Evolutionary conservation across 2,888 invertebrate species (phyloP).

Genomic region (Phymatocera aterrima): DNA sequence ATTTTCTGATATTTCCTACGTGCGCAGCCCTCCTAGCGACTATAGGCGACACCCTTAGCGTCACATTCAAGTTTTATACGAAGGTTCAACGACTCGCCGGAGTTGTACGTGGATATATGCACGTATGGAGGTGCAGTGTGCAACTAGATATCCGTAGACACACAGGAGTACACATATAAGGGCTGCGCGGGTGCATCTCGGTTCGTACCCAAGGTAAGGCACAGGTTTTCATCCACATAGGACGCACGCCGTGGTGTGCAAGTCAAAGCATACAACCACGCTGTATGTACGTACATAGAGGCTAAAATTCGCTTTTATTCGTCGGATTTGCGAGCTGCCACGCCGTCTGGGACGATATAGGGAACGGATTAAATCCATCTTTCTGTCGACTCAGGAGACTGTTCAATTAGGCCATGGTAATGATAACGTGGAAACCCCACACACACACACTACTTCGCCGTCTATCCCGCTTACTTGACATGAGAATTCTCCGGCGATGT

Average conservation of each 20-base stretch:
- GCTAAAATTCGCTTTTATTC: constrained; percentile 19
- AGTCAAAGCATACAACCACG: neutral
- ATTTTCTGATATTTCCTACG: constrained; percentile 29
- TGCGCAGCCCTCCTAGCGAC: neutral
- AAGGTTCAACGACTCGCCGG: constrained; percentile 23
- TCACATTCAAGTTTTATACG: constrained; percentile 20
- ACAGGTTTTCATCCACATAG: neutral
- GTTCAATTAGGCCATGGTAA: constrained; percentile 3
- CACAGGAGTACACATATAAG: neutral
- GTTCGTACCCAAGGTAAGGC: neutral
- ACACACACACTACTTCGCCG: neutral
- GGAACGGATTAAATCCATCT: constrained; percentile 25
- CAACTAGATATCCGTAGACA: neutral
- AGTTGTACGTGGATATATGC: neutral
- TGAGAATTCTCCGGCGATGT: too few relatives aligned
- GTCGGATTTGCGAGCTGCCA: constrained; percentile 5
- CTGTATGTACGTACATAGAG: neutral
- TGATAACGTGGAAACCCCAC: constrained; percentile 3
- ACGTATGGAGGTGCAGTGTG: neutral
- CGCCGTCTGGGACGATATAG: constrained; percentile 5
- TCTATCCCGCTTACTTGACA: constrained; percentile 1
- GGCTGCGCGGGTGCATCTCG: neutral
- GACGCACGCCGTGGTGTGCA: neutral
- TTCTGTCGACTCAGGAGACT: neutral
- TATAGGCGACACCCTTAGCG: constrained; percentile 2